Base-by-base conservation (phyloP, 2,888 invertebrate genomes). In the Mamestra brassicae region DNA sequence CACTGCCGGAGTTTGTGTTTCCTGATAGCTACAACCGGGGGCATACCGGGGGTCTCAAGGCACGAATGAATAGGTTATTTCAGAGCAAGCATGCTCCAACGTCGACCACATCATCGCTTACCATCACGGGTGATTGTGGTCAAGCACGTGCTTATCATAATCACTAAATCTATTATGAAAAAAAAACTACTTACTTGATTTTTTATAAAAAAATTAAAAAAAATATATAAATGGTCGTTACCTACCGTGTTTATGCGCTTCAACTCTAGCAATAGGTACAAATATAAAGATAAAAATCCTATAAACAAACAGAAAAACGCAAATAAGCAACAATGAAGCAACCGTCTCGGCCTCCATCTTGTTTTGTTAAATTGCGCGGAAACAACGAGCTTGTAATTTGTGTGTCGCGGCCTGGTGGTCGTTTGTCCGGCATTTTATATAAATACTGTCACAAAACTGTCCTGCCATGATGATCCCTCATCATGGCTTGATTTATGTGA, bases 361-460 rank as follows among this genome's bases (percentile, higher is more conserved):
- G 80, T 79, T 81, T 78, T 80, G 90, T 83, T 89, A 89, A 92
- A 91, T 89, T 88, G 88, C 82, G 89, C 88, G 89, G 91, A 90
- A 92, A 90, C 90, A 89, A 91, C 90, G 90, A 89, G 86, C 80
- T 84, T 81, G 89, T 93, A 92, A 93, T 92, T 52, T 52, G 52
- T 87, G 66, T 86, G 78, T 81, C 84, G 76, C 72, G 80, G 75
- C 76, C 86, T 82, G 62, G 71, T 81, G 77, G 60, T 64, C 73
- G 78, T 83, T 80, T 73, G 70, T 74, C 55, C 65, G 58, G 79
- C 84, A 81, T 87, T 84, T 85, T 78, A 78, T 71, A 78, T 81
- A 75, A 85, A 77, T 76, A 72, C 62, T 78, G 78, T 64, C 74
- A 75, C 68, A 80, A 81, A 72, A 78, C 58, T 71, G 79, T 68